Base-by-base conservation (phyloP, 2,113 vertebrate species). In the Ameiurus melas region DNA sequence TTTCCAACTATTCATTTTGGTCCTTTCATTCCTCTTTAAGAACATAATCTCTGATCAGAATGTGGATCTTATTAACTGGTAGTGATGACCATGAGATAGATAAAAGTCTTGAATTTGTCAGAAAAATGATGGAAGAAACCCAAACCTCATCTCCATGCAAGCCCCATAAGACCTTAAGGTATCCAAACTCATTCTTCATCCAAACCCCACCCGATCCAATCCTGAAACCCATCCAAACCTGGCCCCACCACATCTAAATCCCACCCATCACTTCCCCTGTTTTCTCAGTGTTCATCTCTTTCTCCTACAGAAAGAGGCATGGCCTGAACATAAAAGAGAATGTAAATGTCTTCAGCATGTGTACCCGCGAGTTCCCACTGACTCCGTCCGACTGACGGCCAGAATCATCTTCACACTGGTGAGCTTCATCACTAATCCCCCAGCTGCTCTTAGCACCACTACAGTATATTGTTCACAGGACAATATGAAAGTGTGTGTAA, bases 381-480 rank as follows among this genome's bases (percentile, higher is more conserved):
- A 99, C 91, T 98, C 97, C 0, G 97, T 99, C 68, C 95, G 97
- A 43, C 96, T 99, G 89, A 95, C 96, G 53, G 97, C 96, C 1
- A 97, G 96, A 91, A 95, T 98, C 91, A 94, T 98, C 93, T 97
- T 98, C 93, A 96, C 94, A 88, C 91, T 97, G 93, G 98, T 99
- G 95, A 94, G 96, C 19, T 25, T 82, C 20, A 62, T 39, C 6
- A 36, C 79, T 12, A 57, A 33, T 20, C 17, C 17, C 53, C 53
- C 22, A 17, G 60, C 82, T 47, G 82, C 81, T 83, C 19, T 36
- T 1, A 39, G 33, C 39, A 25, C 27, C 39, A 25, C 27, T 60
- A 33, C 47, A 53, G 2, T 16, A 3, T n/a, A 53, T 20, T 4
- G 25, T 47, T 75, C 20, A 70, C 68, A 16, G 16, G 30, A 75